Evolutionary conservation across 2,113 vertebrate genomes (phyloP).

Genomic region (Heteronetta atricapilla): DNA sequence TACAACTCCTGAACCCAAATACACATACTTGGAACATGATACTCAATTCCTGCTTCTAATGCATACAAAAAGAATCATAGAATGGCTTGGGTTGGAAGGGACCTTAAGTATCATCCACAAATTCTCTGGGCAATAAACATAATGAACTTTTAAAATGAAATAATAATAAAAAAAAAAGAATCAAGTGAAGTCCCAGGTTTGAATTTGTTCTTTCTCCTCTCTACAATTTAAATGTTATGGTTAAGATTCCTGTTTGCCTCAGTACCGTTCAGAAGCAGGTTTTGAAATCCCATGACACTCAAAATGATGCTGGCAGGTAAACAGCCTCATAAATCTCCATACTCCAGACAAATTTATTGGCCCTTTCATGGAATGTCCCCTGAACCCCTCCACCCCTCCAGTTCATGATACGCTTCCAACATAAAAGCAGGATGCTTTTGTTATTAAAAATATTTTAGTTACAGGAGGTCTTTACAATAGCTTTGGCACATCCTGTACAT

Average conservation of each 20-base stretch:
- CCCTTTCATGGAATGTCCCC: not conserved
- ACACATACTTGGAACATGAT: not conserved
- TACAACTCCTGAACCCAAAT: not conserved
- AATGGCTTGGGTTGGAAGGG: too few relatives aligned
- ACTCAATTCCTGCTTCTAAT: not conserved
- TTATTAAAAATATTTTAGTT: conserved; percentile 61
- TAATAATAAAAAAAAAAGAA: not conserved
- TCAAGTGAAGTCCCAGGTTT: not conserved
- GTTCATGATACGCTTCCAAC: not conserved
- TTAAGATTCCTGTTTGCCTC: not conserved
- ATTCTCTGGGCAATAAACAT: too few relatives aligned
- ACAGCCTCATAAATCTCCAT: not conserved
- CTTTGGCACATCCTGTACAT: conserved; percentile 42
- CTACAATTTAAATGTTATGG: not conserved
- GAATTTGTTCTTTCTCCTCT: not conserved
- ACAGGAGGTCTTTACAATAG: conserved; percentile 59
- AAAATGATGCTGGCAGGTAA: conserved; percentile 9
- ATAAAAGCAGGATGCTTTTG: conserved; percentile 61
- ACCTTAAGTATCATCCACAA: too few relatives aligned
- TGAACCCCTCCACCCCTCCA: not conserved
- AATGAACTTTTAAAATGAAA: too few relatives aligned
- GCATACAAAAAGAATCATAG: not conserved
- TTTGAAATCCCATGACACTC: not conserved
- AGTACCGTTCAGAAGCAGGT: not conserved
- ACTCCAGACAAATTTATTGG: conserved; percentile 2